Conservation (phyloP, 2,888 invertebrate species). For the Gandaritis pyraliata region DNA sequence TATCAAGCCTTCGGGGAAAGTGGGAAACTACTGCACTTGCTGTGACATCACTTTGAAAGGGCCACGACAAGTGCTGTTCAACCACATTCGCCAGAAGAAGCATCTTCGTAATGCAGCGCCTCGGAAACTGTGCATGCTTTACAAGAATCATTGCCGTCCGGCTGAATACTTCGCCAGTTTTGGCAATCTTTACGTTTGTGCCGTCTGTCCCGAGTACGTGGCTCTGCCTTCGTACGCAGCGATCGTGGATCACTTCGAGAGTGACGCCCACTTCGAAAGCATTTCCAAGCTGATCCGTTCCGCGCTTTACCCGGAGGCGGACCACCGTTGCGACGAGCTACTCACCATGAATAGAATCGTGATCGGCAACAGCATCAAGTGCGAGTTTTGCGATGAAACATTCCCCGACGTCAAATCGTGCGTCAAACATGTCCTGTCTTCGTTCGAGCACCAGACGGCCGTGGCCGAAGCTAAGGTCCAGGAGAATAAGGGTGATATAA, state of each 20-base stretch:
- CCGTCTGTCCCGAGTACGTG: constrained; percentile 67
- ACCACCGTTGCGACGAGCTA: constrained; percentile 46
- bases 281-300: constrained; percentile 65
- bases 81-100: constrained; percentile 79
- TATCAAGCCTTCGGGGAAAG: constrained; percentile 74
- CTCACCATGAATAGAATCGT: constrained; percentile 58
- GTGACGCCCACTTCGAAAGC: constrained; percentile 64
- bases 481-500: constrained; percentile 69
- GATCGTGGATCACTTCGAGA: constrained; percentile 75
- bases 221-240: constrained; percentile 74
- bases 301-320: constrained; percentile 61
- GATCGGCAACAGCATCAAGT: constrained; percentile 51
- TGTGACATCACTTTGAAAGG: constrained; percentile 79
- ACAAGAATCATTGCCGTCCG: constrained; percentile 73
- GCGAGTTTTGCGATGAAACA: constrained; percentile 59
- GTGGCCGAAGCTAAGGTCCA: constrained; percentile 57
- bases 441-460: constrained; percentile 63
- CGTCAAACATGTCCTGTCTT: constrained; percentile 63
- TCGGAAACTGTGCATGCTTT: constrained; percentile 66
- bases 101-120: constrained; percentile 78
- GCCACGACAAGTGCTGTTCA: constrained; percentile 75
- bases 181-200: constrained; percentile 75
- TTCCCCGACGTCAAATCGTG: constrained; percentile 60
- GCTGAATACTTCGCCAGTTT: constrained; percentile 77
- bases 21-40: constrained; percentile 73